Base-by-base conservation (phyloP, 2,113 vertebrate genomes). In the Triplophysa siluroides region DNA sequence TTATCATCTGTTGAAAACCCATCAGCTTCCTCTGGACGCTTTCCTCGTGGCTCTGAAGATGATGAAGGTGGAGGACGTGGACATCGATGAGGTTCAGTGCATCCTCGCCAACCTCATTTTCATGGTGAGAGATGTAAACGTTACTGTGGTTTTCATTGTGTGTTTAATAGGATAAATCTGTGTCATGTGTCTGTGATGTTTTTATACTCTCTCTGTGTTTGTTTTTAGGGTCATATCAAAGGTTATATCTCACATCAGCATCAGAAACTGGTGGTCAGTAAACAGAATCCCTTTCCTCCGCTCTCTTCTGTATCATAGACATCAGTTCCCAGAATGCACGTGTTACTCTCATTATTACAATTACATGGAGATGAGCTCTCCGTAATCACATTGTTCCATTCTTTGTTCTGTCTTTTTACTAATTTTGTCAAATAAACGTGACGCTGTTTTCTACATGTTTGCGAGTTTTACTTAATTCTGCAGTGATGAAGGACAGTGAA, bases 191-290 rank as follows among this genome's bases (percentile, higher is more conserved):
- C 4, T 18, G 50, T 52, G 5, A 52, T 52, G 14, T 52, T 18
- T 52, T 52, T 14, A 18, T 16, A 5, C 14, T 2, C 8, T 72
- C 14, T 81, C 18, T 83, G 29, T 68, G 56, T 66, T 47, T 38
- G 33, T 7, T 38, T 38, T 65, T 89, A 99, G 97, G 97, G 98
- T 82, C 97, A 99, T 88, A 98, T 99, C 82, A 99, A 99, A 90
- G 98, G 97, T 65, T 99, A 99, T 85, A 98, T 99, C 86, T 99
- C 98, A 21, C 95, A 99, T 70, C 98, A 99, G 88, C 96, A 99
- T 86, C 98, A 99, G 90, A 99, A 99, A 83, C 93, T 99, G 10
- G 98, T 99, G 1, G 98, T 99, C 89, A 99, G 97, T 86, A 99
- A 98, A 89, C 96, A 99, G 86, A 99, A 99, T 66, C 97, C 97